Percentiles rank a stretch among this genome's conserved stretches.
Conservation (phyloP, 2,113 vertebrate genomes). For the Daboia siamensis region DNA sequence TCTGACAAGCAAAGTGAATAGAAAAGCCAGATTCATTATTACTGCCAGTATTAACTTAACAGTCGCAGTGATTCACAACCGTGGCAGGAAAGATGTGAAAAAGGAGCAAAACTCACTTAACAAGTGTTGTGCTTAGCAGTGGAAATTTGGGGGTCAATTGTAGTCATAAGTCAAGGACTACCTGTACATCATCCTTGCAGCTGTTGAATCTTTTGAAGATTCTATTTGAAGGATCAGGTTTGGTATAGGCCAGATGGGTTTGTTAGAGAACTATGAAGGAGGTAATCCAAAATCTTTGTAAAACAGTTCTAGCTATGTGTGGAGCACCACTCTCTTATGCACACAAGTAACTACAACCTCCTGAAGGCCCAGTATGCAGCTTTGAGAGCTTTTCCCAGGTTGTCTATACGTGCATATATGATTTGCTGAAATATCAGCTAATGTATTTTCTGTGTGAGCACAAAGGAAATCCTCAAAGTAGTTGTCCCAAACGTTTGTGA, state of each 20-base stretch:
- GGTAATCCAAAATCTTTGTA: background rate
- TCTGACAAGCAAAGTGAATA: background rate
- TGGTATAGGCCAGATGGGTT: background rate
- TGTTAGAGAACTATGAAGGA: background rate
- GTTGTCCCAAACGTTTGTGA: background rate
- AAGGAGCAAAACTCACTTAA: background rate
- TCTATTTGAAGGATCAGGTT: background rate
- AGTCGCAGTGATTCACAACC: background rate
- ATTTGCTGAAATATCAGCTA: background rate
- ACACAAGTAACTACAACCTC: background rate
- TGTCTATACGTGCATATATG: background rate
- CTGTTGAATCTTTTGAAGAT: background rate
- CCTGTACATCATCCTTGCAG: background rate
- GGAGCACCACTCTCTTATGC: background rate
- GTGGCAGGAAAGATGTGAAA: background rate
- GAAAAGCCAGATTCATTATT: background rate
- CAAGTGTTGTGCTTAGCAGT: background rate
- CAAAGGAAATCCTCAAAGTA: background rate
- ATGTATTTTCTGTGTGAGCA: background rate
- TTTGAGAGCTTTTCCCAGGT: background rate
- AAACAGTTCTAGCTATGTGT: background rate
- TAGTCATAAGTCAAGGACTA: background rate
- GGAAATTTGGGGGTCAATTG: background rate
- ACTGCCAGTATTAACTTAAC: background rate
- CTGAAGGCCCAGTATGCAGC: background rate